Evolutionary conservation across 2,113 vertebrate species (phyloP).

Genomic region (Bombycilla garrulus): DNA sequence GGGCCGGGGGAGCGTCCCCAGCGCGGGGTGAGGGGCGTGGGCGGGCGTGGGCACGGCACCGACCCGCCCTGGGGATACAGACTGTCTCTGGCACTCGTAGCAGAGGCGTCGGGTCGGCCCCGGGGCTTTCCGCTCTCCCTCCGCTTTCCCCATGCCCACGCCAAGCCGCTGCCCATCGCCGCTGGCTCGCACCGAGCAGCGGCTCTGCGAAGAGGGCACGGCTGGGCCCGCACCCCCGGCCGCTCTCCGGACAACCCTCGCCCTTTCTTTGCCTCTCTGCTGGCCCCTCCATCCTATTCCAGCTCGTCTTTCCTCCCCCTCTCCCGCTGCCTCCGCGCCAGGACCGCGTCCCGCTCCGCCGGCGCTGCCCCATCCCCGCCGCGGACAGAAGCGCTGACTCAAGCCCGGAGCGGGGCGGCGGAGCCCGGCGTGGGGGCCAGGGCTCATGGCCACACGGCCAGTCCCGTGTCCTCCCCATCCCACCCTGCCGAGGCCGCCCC

Average conservation of each 20-base stretch:
- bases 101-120: neutral
- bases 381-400: slow-evolving; percentile 89
- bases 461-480: neutral
- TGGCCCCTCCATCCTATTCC: neutral
- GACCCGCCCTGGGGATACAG: neutral
- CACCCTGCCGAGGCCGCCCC: neutral
- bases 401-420: slow-evolving; percentile 28
- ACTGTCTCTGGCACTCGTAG: neutral
- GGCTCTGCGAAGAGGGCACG: neutral
- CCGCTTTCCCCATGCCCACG: neutral
- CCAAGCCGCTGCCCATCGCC: neutral
- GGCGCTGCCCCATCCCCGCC: slow-evolving; percentile 80
- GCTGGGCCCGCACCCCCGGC: neutral
- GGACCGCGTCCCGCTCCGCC: slow-evolving; percentile 73
- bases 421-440: neutral
- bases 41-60: neutral
- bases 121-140: neutral
- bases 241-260: neutral
- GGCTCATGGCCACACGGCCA: too few species aligned
- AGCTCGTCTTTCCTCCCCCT: neutral
- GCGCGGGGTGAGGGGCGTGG: neutral
- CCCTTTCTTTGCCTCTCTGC: neutral
- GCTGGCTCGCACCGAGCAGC: neutral
- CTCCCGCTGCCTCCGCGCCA: slow-evolving; percentile 69
- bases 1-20: neutral